A percentile compares a stretch with the other conserved stretches of the same genome.
phyloP scores from a whole-genome alignment of 2,113 vertebrate species.

The Thermophis baileyi region DNA sequence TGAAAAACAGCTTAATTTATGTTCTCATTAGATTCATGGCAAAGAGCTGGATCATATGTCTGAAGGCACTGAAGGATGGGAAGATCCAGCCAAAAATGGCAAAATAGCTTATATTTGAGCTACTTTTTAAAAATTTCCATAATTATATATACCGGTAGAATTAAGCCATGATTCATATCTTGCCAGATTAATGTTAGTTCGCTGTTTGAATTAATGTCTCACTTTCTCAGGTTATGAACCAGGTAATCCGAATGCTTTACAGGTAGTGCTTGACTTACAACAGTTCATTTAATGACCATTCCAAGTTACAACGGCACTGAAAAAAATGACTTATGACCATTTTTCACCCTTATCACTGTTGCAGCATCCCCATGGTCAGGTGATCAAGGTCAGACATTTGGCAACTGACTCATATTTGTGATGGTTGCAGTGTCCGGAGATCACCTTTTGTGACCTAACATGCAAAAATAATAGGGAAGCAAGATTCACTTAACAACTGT shows the following conservation, averaged over 20 bases:
- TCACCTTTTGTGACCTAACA: neutral
- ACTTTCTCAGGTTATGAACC: slow-evolving; percentile 53
- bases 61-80: slow-evolving; percentile 60
- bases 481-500: neutral
- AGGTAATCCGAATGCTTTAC: neutral
- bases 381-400: neutral
- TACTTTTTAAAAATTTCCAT: slow-evolving; percentile 50
- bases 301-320: neutral
- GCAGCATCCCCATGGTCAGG: neutral
- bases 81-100: slow-evolving; percentile 52
- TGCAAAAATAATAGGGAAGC: neutral
- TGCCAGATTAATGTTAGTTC: slow-evolving; percentile 47
- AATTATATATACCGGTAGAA: slow-evolving; percentile 51
- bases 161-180: slow-evolving; percentile 59
- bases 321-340: neutral
- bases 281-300: neutral
- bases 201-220: slow-evolving; percentile 46
- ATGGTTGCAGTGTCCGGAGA: neutral
- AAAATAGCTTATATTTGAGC: slow-evolving; percentile 49
- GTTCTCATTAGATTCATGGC: slow-evolving; percentile 60
- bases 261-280: neutral
- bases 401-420: neutral
- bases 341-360: neutral
- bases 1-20: slow-evolving; percentile 67
- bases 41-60: slow-evolving; percentile 58